Conservation (phyloP, 1,140 invertebrate species). For the Lutraria rhynchaena region DNA sequence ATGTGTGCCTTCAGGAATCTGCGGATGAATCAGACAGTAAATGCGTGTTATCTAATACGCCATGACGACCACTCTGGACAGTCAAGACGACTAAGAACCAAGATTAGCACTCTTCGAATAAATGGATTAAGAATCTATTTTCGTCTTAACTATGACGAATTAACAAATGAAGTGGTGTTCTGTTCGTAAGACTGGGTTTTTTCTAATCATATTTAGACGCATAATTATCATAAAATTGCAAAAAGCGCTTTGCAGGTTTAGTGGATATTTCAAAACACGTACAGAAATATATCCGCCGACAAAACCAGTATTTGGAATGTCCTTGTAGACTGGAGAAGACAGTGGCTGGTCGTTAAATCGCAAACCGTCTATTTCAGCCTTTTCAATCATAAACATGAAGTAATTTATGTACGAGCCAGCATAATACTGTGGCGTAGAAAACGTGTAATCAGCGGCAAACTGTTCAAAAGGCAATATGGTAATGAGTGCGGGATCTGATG, state of each 20-base stretch:
- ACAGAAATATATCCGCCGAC: conserved; percentile 43
- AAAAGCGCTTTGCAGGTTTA: too few species aligned
- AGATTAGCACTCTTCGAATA: too few species aligned
- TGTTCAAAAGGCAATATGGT: conserved; percentile 67
- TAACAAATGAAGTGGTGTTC: too few species aligned
- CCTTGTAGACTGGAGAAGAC: conserved; percentile 35
- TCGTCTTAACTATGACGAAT: too few species aligned
- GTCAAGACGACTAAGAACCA: too few species aligned
- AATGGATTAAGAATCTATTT: too few species aligned
- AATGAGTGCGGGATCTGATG: conserved; percentile 68
- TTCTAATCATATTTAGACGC: too few species aligned
- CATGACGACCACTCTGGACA: too few species aligned
- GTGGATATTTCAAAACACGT: too few species aligned
- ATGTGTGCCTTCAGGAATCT: conserved; percentile 57
- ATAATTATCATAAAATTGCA: too few species aligned
- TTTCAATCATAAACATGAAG: conserved; percentile 66
- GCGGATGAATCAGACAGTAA: not conserved
- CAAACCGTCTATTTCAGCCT: conserved; percentile 57
- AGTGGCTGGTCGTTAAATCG: conserved; percentile 51
- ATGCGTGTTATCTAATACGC: too few species aligned
- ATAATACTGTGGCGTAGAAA: conserved; percentile 65
- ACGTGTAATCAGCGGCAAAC: conserved; percentile 71
- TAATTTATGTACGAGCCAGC: conserved; percentile 62
- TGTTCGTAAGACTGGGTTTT: too few species aligned
- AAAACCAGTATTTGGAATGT: conserved; percentile 55